A percentile compares a stretch with the other conserved stretches of the same genome.
Evolutionary conservation across 2,797 vertebrate genomes (phyloP).

Genomic region (Acipenser oxyrinchus): DNA sequence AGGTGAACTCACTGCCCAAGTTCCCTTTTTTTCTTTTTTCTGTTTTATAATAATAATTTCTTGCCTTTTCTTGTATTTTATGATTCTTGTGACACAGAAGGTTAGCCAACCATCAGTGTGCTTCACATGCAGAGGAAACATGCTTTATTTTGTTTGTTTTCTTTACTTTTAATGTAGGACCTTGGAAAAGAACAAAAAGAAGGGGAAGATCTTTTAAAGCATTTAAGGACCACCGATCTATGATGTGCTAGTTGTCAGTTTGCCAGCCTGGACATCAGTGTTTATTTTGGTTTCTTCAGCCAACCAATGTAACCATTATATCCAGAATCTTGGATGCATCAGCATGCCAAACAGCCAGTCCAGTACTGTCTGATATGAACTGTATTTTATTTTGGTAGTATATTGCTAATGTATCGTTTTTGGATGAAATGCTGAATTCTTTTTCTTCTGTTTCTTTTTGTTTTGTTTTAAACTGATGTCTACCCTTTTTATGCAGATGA

Average conservation of each 20-base stretch:
- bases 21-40: too few species aligned
- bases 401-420: slow-evolving; percentile 61
- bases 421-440: slow-evolving; percentile 71
- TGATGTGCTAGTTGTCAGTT: slow-evolving; percentile 78
- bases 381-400: slow-evolving; percentile 48
- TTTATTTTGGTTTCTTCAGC: slow-evolving; percentile 64
- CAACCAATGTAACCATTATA: slow-evolving; percentile 64
- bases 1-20: too few species aligned
- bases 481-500: slow-evolving; percentile 60
- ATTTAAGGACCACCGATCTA: slow-evolving; percentile 53
- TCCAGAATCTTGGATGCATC: slow-evolving; percentile 69
- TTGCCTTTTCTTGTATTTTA: too few species aligned
- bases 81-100: too few species aligned
- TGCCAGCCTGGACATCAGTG: slow-evolving; percentile 78
- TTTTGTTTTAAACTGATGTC: slow-evolving; percentile 55
- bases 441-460: slow-evolving; percentile 29
- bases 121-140: too few species aligned
- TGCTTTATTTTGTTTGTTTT: neutral
- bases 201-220: slow-evolving; percentile 97
- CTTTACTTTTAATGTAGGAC: slow-evolving; percentile 57
- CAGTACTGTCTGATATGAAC: slow-evolving; percentile 53
- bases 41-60: too few species aligned
- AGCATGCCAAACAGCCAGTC: slow-evolving; percentile 62
- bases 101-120: too few species aligned
- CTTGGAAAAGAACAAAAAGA: slow-evolving; percentile 99